Evolutionary conservation across 2,888 invertebrate genomes (phyloP).

Genomic region (Acleris cristana): DNA sequence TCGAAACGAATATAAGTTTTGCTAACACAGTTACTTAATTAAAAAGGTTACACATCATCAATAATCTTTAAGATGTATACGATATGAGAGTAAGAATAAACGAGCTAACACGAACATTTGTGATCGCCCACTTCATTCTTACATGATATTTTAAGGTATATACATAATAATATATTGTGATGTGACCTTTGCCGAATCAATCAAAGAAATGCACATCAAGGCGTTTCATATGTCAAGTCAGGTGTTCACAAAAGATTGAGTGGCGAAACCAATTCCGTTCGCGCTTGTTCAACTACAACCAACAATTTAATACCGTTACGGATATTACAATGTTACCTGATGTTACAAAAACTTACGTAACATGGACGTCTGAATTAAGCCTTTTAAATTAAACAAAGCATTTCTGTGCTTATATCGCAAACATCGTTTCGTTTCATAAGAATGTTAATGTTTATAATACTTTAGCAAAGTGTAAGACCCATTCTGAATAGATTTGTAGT

Average conservation of each 20-base stretch:
- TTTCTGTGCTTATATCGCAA: conserved; percentile 5
- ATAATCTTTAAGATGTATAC: too few relatives aligned
- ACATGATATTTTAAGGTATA: not conserved
- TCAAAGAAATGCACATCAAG: not conserved
- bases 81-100: too few relatives aligned
- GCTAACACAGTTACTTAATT: too few relatives aligned
- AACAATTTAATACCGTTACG: conserved; percentile 8
- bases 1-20: too few relatives aligned
- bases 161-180: not conserved
- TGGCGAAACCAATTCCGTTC: conserved; percentile 6
- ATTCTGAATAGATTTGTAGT: conserved; percentile 20
- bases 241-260: conserved; percentile 12
- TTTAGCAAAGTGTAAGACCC: conserved; percentile 14
- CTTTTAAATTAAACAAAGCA: conserved; percentile 21
- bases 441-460: conserved; percentile 30
- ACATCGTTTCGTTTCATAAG: conserved; percentile 25
- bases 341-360: conserved; percentile 18
- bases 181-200: not conserved
- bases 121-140: too few relatives aligned
- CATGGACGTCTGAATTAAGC: conserved; percentile 1
- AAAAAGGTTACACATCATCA: too few relatives aligned
- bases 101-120: too few relatives aligned
- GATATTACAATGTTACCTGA: conserved; percentile 8
- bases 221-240: conserved; percentile 6
- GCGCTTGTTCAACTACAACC: conserved; percentile 6